phyloP scores from a whole-genome alignment of 1,140 invertebrate species.

The Cydia pomonella region DNA sequence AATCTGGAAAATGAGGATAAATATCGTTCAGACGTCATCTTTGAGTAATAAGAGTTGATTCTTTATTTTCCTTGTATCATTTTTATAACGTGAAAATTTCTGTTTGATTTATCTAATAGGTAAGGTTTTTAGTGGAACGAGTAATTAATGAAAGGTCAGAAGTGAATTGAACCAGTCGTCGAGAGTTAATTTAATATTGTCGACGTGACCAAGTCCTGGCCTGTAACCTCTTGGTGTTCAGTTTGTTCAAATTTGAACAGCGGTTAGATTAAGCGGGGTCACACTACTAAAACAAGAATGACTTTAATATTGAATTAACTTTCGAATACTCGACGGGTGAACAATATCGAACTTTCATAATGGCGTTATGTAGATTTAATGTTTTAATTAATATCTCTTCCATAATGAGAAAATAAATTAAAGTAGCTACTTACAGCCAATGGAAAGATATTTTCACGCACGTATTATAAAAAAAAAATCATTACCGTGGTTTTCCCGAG shows the following conservation, averaged over 20 bases:
- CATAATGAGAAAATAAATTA: background rate
- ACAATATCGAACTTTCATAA: background rate
- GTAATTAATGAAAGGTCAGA: slow-evolving; percentile 25
- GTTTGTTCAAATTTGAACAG: slow-evolving; percentile 30
- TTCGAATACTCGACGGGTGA: background rate
- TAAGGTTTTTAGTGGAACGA: background rate
- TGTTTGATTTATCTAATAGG: background rate
- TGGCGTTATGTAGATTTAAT: background rate
- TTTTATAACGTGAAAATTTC: background rate
- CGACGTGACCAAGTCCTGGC: slow-evolving; percentile 21
- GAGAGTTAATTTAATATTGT: slow-evolving; percentile 23
- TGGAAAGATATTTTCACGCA: background rate
- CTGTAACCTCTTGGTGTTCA: slow-evolving; percentile 19
- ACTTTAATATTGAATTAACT: slow-evolving; percentile 20
- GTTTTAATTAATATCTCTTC: background rate
- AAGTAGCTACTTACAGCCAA: background rate
- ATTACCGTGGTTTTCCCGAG: too few relatives aligned
- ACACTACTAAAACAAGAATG: slow-evolving; percentile 16
- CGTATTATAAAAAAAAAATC: background rate
- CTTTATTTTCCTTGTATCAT: slow-evolving; percentile 5
- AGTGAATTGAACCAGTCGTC: slow-evolving; percentile 6
- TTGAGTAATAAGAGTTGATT: slow-evolving; percentile 25
- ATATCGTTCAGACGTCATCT: background rate
- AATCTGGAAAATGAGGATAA: background rate
- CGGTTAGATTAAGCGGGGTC: slow-evolving; percentile 20